phyloP scores from a whole-genome alignment of 2,888 invertebrate genomes.

The Petrophora chlorosata region DNA sequence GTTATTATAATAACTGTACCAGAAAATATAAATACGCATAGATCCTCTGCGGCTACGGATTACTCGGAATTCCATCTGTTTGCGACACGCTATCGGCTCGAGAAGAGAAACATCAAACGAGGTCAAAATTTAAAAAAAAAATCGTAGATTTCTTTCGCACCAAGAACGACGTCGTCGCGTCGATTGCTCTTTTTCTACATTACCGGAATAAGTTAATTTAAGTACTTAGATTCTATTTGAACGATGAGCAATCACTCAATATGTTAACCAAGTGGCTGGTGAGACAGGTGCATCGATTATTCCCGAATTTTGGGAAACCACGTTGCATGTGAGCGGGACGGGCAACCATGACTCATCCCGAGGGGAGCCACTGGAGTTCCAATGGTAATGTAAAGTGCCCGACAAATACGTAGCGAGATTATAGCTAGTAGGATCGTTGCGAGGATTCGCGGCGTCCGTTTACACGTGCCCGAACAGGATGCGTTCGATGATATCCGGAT shows the following conservation, averaged over 20 bases:
- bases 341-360: slow-evolving; percentile 48
- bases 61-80: slow-evolving; percentile 16
- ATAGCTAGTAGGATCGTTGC: neutral
- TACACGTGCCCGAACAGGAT: slow-evolving; percentile 10
- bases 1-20: too few relatives aligned
- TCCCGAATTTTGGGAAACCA: slow-evolving; percentile 28
- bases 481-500: slow-evolving; percentile 7
- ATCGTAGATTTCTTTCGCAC: too few relatives aligned
- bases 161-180: too few relatives aligned
- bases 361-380: slow-evolving; percentile 45
- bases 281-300: slow-evolving; percentile 20
- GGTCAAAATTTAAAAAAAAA: too few relatives aligned
- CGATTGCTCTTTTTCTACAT: too few relatives aligned
- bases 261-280: neutral
- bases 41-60: neutral
- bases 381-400: slow-evolving; percentile 57
- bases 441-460: slow-evolving; percentile 11
- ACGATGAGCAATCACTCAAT: neutral
- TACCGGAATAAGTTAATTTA: too few relatives aligned
- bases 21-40: too few relatives aligned
- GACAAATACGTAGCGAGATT: slow-evolving; percentile 13
- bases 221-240: neutral
- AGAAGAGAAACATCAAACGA: too few relatives aligned
- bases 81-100: slow-evolving; percentile 15
- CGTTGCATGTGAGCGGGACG: slow-evolving; percentile 29